Evolutionary conservation across 2,113 vertebrate genomes (phyloP).

Genomic region (Lampris megalopsis): DNA sequence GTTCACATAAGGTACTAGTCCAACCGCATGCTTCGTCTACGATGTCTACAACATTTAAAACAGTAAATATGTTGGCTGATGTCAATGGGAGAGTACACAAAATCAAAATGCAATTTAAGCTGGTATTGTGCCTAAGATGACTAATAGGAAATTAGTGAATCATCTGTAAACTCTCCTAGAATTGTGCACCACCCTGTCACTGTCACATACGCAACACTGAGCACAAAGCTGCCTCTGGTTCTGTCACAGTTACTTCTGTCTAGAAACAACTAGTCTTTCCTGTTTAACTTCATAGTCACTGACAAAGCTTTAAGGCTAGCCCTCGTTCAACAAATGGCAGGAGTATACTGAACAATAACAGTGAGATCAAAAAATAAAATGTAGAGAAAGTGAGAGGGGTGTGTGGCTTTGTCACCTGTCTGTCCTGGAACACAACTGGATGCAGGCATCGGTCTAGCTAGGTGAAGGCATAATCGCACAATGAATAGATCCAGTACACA

Average conservation of each 20-base stretch:
- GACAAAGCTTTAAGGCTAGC: background rate
- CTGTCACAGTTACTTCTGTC: background rate
- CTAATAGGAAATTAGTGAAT: too few relatives aligned
- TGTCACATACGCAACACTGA: background rate
- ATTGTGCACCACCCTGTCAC: background rate
- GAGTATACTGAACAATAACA: constrained; percentile 27
- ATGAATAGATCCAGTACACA: constrained; percentile 3
- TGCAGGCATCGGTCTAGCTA: background rate
- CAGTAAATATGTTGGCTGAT: background rate
- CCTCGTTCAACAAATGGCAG: constrained; percentile 42
- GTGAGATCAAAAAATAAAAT: constrained; percentile 5
- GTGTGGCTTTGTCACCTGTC: too few relatives aligned
- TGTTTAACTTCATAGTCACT: constrained; percentile 46
- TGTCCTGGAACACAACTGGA: background rate
- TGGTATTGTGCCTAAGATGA: too few relatives aligned
- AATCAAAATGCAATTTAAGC: background rate
- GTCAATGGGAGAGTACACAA: background rate
- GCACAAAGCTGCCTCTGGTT: background rate
- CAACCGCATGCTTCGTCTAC: background rate
- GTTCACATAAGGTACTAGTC: background rate
- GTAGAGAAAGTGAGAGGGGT: background rate
- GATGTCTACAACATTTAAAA: background rate
- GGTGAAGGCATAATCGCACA: background rate
- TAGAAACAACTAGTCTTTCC: constrained; percentile 57
- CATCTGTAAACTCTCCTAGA: background rate